Base-by-base conservation (phyloP, 2,888 invertebrate genomes). In the Charanyca ferruginea region DNA sequence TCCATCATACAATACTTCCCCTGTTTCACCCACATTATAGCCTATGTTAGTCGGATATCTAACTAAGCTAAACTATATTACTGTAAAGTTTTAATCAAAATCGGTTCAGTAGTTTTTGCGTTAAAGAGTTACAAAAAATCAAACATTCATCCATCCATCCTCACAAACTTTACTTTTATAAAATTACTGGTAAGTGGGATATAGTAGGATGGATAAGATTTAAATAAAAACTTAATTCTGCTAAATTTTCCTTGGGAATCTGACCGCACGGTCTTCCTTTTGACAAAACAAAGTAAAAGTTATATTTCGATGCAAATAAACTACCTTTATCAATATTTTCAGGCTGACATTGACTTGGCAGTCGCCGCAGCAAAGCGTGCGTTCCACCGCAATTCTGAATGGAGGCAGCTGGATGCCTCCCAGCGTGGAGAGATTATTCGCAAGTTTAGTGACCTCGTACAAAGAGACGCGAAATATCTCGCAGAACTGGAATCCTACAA, bases 401-500 rank as follows among this genome's bases (percentile, higher is more conserved):
- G 98, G 98, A 95, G 98, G 67, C 96, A 96, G 0, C 96, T 98
- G 96, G 98, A 98, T 91, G 98, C 98, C 0, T 97, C 98, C 0
- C 93, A 97, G 42, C 96, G 98, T 59, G 98, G 98, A 0, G 87
- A 93, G 25, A 92, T 98, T 2, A 88, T 99, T 6, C 93, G 97
- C 88, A 96, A 96, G 77, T 94, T 98, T 66, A 98, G 98, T 22
- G 61, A 77, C 20, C 95, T 98, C 0, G 94, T 99, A 11, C 97
- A 98, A 86, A 95, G 97, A 48, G 97, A 99, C 89, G 90, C 93
- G 99, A 84, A 99, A 99, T 98, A 98, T 81, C 86, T 98, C 49
- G 97, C 98, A 47, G 98, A 98, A 82, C 94, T 99, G 84, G 99
- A 99, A 94, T 98, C 99, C 0, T 90, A 98, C 70, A 98, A 99